Conservation (phyloP, 2,113 vertebrate genomes). For the Cheilinus undulatus region DNA sequence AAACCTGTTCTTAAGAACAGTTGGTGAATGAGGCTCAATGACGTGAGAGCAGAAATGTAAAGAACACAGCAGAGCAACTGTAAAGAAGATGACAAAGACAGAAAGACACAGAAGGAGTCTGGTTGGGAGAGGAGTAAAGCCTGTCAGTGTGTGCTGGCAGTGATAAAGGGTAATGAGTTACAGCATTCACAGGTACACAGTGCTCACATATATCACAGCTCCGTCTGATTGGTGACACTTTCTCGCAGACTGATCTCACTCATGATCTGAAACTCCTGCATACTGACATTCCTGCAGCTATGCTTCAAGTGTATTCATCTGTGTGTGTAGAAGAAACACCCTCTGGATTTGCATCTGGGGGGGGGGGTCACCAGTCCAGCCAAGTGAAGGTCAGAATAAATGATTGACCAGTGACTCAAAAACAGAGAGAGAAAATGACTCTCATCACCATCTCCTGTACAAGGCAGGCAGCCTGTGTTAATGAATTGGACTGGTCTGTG, state of each 20-base stretch:
- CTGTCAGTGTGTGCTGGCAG: slow-evolving; percentile 53
- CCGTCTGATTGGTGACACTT: slow-evolving; percentile 52
- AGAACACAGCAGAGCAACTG: neutral
- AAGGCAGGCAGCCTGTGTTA: slow-evolving; percentile 52
- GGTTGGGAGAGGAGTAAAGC: slow-evolving; percentile 21
- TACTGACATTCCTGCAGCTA: neutral
- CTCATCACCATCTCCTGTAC: slow-evolving; percentile 42
- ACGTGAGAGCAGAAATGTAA: too few relatives aligned
- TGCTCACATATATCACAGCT: slow-evolving; percentile 70
- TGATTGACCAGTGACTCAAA: slow-evolving; percentile 33
- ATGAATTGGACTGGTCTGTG: slow-evolving; percentile 77
- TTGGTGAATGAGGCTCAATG: too few relatives aligned
- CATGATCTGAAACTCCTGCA: slow-evolving; percentile 30
- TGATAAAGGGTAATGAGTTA: slow-evolving; percentile 73
- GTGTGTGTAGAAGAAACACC: neutral
- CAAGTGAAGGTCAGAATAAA: slow-evolving; percentile 39
- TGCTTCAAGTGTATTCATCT: neutral
- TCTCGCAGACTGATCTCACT: slow-evolving; percentile 45
- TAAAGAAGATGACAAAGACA: slow-evolving; percentile 32
- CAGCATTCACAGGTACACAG: slow-evolving; percentile 77
- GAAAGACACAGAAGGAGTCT: slow-evolving; percentile 10
- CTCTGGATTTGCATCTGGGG: slow-evolving; percentile 18
- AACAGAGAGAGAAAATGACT: slow-evolving; percentile 24
- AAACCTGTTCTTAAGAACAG: too few relatives aligned
- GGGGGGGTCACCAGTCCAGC: slow-evolving; percentile 24